phyloP scores from a whole-genome alignment of 2,113 vertebrate genomes.

The Panthera leo region DNA sequence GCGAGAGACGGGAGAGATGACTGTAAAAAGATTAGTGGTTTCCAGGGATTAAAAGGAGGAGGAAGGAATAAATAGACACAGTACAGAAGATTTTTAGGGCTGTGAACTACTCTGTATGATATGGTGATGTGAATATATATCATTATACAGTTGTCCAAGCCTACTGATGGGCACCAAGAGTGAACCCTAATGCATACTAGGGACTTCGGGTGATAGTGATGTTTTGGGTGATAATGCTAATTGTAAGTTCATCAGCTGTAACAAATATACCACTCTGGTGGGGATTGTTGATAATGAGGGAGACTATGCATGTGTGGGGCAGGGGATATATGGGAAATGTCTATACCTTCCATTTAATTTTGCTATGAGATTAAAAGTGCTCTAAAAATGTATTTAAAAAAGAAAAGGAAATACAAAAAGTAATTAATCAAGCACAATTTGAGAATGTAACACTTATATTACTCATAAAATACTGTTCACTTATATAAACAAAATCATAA shows the following conservation, averaged over 20 bases:
- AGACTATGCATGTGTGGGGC: background rate
- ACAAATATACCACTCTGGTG: background rate
- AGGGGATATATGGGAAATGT: background rate
- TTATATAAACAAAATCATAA: background rate
- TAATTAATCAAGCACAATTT: background rate
- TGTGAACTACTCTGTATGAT: background rate
- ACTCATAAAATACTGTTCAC: background rate
- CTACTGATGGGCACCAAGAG: background rate
- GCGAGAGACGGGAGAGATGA: background rate
- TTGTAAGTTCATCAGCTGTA: background rate
- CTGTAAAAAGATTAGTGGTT: background rate
- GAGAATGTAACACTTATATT: background rate
- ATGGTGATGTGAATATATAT: background rate
- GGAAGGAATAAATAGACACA: background rate
- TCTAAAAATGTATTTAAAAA: background rate
- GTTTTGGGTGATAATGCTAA: background rate
- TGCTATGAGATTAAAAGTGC: background rate
- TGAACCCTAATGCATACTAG: background rate
- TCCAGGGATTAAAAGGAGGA: background rate
- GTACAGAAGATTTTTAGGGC: background rate
- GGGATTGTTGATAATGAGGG: background rate
- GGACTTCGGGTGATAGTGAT: background rate
- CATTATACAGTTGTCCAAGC: background rate
- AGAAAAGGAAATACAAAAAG: background rate
- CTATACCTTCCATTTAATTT: background rate